Evolutionary conservation across 2,888 invertebrate genomes (phyloP).

Genomic region (Limnephilus lunatus): DNA sequence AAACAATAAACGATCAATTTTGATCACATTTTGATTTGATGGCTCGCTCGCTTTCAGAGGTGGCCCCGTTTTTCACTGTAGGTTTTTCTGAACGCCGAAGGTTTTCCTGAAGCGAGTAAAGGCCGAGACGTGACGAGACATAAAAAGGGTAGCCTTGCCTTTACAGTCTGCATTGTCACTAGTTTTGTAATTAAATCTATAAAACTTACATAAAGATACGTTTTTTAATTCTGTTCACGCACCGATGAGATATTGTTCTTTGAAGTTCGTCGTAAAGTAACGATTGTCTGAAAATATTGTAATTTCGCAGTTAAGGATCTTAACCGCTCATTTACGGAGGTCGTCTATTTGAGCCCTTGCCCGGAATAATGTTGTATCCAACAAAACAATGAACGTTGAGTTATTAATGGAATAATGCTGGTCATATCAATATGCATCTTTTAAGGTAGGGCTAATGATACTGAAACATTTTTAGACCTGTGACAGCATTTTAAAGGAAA

Average conservation of each 20-base stretch:
- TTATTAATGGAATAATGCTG: too few species aligned
- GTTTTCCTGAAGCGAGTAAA: neutral
- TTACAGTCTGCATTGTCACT: neutral
- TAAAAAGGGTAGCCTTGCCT: neutral
- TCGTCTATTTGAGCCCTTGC: too few species aligned
- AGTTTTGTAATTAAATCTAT: neutral
- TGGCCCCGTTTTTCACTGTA: neutral
- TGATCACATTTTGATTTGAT: neutral
- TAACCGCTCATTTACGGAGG: too few species aligned
- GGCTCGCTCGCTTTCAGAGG: neutral
- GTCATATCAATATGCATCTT: too few species aligned
- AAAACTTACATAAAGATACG: neutral
- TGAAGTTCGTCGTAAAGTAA: neutral
- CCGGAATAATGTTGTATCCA: too few species aligned
- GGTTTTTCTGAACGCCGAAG: neutral
- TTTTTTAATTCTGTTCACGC: neutral
- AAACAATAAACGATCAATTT: conserved; percentile 1
- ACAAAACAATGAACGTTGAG: too few species aligned
- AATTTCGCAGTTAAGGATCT: too few species aligned
- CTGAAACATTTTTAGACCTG: too few species aligned
- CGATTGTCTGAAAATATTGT: neutral
- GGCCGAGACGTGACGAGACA: neutral
- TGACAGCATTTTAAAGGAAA: too few species aligned
- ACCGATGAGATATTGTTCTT: neutral
- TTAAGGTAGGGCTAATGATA: too few species aligned